phyloP scores from a whole-genome alignment of 2,888 invertebrate species.

The Stegophylla sp. region DNA sequence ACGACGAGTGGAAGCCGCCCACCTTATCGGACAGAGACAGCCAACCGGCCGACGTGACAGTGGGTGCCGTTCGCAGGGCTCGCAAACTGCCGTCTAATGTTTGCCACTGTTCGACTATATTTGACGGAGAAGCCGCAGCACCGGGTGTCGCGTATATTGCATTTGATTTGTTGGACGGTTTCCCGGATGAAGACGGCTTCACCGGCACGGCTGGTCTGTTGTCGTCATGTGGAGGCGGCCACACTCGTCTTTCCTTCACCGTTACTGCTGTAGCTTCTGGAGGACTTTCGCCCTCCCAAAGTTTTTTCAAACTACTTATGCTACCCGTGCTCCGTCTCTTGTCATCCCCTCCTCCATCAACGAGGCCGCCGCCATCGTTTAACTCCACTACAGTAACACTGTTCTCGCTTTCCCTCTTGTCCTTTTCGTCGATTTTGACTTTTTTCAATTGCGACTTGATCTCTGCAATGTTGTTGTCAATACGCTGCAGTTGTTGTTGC shows the following conservation, averaged over 20 bases:
- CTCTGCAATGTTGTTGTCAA: constrained; percentile 49
- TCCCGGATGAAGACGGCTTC: constrained; percentile 75
- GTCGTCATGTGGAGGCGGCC: constrained; percentile 68
- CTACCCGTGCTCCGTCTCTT: constrained; percentile 90
- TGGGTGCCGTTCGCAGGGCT: constrained; percentile 69
- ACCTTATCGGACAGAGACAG: constrained; percentile 81
- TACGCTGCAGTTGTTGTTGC: constrained; percentile 32
- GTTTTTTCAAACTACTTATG: constrained; percentile 87
- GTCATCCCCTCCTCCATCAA: constrained; percentile 79
- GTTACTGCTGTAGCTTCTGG: constrained; percentile 64
- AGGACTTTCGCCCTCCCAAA: constrained; percentile 81
- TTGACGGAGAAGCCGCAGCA: constrained; percentile 64
- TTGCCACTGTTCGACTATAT: constrained; percentile 73
- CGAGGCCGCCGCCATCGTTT: constrained; percentile 67
- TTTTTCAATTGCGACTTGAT: constrained; percentile 71
- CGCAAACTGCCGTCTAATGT: constrained; percentile 73
- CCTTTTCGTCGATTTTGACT: constrained; percentile 66
- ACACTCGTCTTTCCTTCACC: constrained; percentile 66
- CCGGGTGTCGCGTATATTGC: constrained; percentile 83
- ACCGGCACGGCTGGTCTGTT: constrained; percentile 61
- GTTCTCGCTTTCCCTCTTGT: constrained; percentile 43
- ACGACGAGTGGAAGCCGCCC: constrained; percentile 81
- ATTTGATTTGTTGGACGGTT: constrained; percentile 63
- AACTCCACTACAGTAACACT: constrained; percentile 58
- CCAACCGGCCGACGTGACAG: constrained; percentile 74